Conservation (phyloP, 2,113 vertebrate species). For the Oreochromis spilurus region DNA sequence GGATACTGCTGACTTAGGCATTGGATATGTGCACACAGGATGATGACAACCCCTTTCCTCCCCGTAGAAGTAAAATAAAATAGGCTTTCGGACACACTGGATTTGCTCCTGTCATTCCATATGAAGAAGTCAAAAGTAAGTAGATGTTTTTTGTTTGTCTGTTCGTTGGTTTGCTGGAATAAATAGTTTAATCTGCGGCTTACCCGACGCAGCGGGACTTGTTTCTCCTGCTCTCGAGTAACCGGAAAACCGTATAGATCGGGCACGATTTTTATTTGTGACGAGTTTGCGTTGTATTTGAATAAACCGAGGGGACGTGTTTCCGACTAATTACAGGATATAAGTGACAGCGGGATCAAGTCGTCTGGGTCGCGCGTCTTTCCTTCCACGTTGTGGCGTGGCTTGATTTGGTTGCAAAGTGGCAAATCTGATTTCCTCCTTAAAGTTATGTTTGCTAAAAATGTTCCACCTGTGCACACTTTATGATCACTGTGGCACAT, state of each 20-base stretch:
- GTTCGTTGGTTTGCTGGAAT: neutral
- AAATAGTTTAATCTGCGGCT: neutral
- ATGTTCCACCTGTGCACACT: neutral
- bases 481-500: neutral
- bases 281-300: neutral
- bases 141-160: neutral
- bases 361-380: neutral
- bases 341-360: neutral
- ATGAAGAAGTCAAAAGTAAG: slow-evolving; percentile 85
- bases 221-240: neutral
- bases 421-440: neutral
- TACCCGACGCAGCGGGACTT: neutral
- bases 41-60: slow-evolving; percentile 77
- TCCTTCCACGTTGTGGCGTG: neutral
- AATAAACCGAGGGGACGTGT: neutral
- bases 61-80: slow-evolving; percentile 80
- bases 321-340: neutral
- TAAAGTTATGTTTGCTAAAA: neutral
- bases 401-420: neutral
- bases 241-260: neutral
- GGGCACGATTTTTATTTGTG: neutral
- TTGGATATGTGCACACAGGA: slow-evolving; percentile 80
- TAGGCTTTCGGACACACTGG: slow-evolving; percentile 77
- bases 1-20: slow-evolving; percentile 65
- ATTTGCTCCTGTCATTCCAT: slow-evolving; percentile 79